phyloP scores from a whole-genome alignment of 2,797 vertebrate genomes.

The Tympanoctomys barrerae region DNA sequence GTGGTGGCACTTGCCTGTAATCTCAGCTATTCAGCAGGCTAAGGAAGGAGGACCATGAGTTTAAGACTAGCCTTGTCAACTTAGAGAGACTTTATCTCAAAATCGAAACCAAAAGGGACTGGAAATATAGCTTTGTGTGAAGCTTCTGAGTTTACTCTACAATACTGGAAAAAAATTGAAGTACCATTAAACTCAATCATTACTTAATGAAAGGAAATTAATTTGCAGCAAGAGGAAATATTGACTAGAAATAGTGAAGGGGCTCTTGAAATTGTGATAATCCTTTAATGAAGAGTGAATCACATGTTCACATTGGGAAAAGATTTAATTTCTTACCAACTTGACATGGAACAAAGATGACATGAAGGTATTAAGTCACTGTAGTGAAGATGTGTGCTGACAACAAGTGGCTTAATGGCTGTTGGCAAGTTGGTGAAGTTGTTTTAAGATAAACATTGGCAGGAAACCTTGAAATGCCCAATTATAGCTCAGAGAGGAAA shows the following conservation, averaged over 20 bases:
- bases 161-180: background rate
- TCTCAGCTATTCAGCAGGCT: background rate
- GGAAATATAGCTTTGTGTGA: background rate
- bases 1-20: background rate
- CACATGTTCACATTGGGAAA: background rate
- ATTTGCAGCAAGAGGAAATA: constrained; percentile 45
- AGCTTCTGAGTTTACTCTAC: background rate
- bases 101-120: background rate
- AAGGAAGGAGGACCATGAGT: background rate
- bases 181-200: background rate
- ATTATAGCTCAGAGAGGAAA: background rate
- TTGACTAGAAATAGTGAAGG: constrained; percentile 41
- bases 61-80: background rate
- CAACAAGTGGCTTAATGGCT: constrained; percentile 13
- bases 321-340: constrained; percentile 48
- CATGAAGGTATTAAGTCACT: constrained; percentile 30
- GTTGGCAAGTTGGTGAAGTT: background rate
- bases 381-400: background rate
- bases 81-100: background rate
- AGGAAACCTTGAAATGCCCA: constrained; percentile 33
- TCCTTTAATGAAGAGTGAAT: constrained; percentile 44
- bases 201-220: background rate
- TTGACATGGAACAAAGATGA: constrained; percentile 36
- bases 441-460: background rate
- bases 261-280: constrained; percentile 46